These are phyloP conservation scores for Mola mola DNA, from an alignment of 2,113 vertebrate genomes.

Conservation along the genomic window DNA sequence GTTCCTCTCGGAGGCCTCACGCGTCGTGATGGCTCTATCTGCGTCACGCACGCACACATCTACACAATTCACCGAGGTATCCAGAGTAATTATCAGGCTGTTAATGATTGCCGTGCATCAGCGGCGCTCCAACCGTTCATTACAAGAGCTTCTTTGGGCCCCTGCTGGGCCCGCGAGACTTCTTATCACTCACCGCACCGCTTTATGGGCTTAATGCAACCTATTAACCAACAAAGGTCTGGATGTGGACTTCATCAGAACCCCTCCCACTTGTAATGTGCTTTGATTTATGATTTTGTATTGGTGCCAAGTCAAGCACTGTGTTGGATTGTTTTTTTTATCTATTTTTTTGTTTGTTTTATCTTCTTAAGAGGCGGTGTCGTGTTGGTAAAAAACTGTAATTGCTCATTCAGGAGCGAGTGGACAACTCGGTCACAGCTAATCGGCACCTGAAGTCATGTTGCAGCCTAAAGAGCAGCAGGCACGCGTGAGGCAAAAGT, in stretches of 20 bases:
- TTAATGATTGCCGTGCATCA: constrained; percentile 82
- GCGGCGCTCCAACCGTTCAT: constrained; percentile 80
- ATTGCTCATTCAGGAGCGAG: constrained; percentile 44
- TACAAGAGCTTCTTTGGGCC: constrained; percentile 78
- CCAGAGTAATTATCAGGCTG: constrained; percentile 83
- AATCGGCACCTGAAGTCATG: constrained; percentile 38
- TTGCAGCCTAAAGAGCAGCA: not conserved
- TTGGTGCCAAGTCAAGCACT: constrained; percentile 56
- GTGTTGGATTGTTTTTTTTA: constrained; percentile 44
- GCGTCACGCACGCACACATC: constrained; percentile 53
- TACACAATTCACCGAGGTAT: constrained; percentile 67
- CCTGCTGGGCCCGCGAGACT: constrained; percentile 69
- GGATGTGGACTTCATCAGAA: constrained; percentile 62
- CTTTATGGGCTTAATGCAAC: constrained; percentile 80
- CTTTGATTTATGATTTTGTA: constrained; percentile 69
- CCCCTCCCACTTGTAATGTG: constrained; percentile 50
- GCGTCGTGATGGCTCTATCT: constrained; percentile 73
- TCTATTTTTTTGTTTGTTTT: constrained; percentile 34
- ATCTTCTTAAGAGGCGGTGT: constrained; percentile 46
- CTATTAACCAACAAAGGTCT: constrained; percentile 79
- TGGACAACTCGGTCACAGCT: constrained; percentile 17
- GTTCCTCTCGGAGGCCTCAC: constrained; percentile 70
- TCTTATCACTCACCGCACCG: constrained; percentile 79
- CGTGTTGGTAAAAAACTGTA: constrained; percentile 42
- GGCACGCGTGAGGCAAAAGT: not conserved